Evolutionary conservation across 2,888 invertebrate species (phyloP), one percentile per base, ranked within the genome.

Genomic region (Pinctada fucata): DNA sequence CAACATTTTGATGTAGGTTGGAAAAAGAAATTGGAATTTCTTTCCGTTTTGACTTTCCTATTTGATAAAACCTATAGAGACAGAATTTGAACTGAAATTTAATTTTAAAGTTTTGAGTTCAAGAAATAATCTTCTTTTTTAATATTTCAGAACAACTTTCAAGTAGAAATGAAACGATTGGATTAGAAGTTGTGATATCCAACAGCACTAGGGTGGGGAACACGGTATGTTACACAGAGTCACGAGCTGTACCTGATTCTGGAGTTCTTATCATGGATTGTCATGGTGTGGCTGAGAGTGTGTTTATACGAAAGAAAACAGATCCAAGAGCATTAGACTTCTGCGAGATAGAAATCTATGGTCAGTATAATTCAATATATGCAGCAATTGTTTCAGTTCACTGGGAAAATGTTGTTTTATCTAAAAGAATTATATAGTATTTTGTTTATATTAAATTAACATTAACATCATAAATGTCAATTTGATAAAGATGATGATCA

Each of bases 341-440:
- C 13, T 80, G 80, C 72, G 80, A 80, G 65, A 63, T 80, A 3
- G 78, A 78, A 65, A 76, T 77, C 2, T 80, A 78, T 49, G 80
- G 80, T 78, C 72, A 65, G 69, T 50, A 13, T n/a, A 52, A 5
- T 8, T 10, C 31, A 31, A 58, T 8, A 58, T 58, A 31, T 6
- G 5, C n/a, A 67, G 10, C 3, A 67, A 31, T 31, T 31, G n/a
- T 4, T 64, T 64, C 3, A n/a, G 13, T 64, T 70, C 8, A 31
- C 31, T 31, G 31, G 31, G 31, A 31, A 31, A 31, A 31, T 31
- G 31, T 31, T 31, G 31, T 31, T 31, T 31, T 31, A 31, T 31
- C 31, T 31, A 31, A 31, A 31, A 31, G 31, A 31, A 31, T 31
- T 31, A 31, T 31, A 31, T 31, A 31, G 31, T 31, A 31, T 31